These are phyloP conservation scores for Patiria pectinifera DNA, from an alignment of 53 echinoderm and acorn worm species.

Conservation along the genomic window DNA sequence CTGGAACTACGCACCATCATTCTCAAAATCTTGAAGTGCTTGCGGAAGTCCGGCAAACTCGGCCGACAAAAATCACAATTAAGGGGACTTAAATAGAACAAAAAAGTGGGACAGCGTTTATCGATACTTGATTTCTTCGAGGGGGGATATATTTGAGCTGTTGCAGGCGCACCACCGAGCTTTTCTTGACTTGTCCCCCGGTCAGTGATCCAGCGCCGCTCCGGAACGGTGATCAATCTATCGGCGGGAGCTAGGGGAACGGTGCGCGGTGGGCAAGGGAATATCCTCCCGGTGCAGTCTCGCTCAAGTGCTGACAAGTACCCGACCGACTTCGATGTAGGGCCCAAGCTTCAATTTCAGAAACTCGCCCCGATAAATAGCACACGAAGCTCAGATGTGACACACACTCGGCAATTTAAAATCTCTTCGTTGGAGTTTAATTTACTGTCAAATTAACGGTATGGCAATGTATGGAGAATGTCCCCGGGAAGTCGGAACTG, in stretches of 20 bases:
- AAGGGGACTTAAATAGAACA: neutral
- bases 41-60: neutral
- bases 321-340: slow-evolving; percentile 61
- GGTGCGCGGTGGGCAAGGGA: slow-evolving; percentile 54
- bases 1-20: slow-evolving; percentile 55
- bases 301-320: slow-evolving; percentile 59
- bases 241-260: slow-evolving; percentile 51
- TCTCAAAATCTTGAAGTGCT: neutral
- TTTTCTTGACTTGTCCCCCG: slow-evolving; percentile 2
- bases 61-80: slow-evolving; percentile 2
- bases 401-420: neutral
- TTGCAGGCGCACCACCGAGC: slow-evolving; percentile 5
- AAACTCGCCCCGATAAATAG: neutral
- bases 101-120: neutral
- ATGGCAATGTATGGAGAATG: neutral
- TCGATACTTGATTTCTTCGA: slow-evolving; percentile 15
- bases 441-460: neutral
- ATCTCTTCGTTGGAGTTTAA: neutral
- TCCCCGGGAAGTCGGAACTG: neutral
- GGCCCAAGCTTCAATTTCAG: slow-evolving; percentile 42
- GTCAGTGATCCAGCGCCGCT: slow-evolving; percentile 37
- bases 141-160: slow-evolving; percentile 41
- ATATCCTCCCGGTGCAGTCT: slow-evolving; percentile 63
- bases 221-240: slow-evolving; percentile 64
- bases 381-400: neutral